Percentiles rank a stretch among this genome's conserved stretches.
phyloP scores from a whole-genome alignment of 2,888 invertebrate species.

The Enoplolaimus lenunculus region DNA sequence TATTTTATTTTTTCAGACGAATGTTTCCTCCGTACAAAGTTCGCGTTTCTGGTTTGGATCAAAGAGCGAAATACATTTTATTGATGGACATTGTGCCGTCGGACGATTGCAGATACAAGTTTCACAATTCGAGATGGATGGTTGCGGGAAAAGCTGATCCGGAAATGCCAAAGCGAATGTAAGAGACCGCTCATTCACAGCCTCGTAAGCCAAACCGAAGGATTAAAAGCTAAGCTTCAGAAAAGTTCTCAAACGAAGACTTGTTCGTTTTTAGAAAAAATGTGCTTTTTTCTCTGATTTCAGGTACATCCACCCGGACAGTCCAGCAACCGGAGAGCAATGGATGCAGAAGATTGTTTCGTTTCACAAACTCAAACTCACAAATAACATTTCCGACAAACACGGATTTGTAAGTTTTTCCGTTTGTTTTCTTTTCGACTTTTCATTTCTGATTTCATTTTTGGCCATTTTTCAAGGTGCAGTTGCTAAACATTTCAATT shows the following conservation, averaged over 20 bases:
- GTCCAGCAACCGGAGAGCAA: conserved; percentile 86
- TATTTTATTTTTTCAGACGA: conserved; percentile 64
- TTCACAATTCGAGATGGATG: conserved; percentile 63
- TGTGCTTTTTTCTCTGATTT: too few relatives aligned
- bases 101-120: conserved; percentile 68
- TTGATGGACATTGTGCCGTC: conserved; percentile 97
- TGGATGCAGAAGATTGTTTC: conserved; percentile 99
- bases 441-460: too few relatives aligned
- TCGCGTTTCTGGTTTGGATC: conserved; percentile 90
- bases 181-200: too few relatives aligned
- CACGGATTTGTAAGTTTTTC: conserved; percentile 99
- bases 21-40: conserved; percentile 99
- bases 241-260: too few relatives aligned
- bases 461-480: too few relatives aligned
- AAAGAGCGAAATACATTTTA: conserved; percentile 95
- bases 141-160: conserved; percentile 93
- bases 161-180: conserved; percentile 74
- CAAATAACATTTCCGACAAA: conserved; percentile 99
- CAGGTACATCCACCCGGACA: conserved; percentile 97
- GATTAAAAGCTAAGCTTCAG: too few relatives aligned
- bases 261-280: too few relatives aligned
- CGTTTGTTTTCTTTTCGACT: too few relatives aligned
- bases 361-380: conserved; percentile 95
- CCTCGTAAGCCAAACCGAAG: too few relatives aligned
- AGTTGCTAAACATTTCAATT: too few relatives aligned